Evolutionary conservation across 2,888 invertebrate genomes (phyloP), one percentile per base, ranked within the genome.

Genomic region (Epistrophe grossulariae): DNA sequence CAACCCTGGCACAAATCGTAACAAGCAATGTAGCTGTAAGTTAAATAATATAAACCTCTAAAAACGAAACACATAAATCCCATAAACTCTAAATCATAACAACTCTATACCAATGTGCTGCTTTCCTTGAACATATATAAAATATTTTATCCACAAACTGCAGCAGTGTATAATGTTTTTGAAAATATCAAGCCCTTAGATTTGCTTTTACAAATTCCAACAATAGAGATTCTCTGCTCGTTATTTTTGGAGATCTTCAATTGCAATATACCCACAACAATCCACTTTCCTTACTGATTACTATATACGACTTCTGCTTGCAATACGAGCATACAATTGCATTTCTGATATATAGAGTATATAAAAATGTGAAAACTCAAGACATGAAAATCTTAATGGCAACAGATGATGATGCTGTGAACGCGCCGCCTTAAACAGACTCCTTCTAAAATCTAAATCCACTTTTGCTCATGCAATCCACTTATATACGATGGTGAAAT

Each of bases 401-500:
- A 73, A 83, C 31, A 64, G 64, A 83, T 83, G 64, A 83, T 83
- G 82, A 76, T 84, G 68, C 79, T 50, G 35, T 62, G 38, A 48
- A 64, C 7, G n/a, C n/a, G n/a, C n/a, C n/a, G 64, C 64, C 72
- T 35, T 0, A 31, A 62, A 43, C 45, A 76, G 57, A 76, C 60
- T 70, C 11, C 40, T 15, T 45, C n/a, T 24, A 83, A 87, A 87
- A 9, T 45, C n/a, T 24, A 83, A 87, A 87, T 87, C 87, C 83
- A 79, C 70, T 87, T 83, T 79, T 55, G 43, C 24, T 62, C 43
- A 62, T 43, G 62, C 73, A 87, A 87, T 82, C 78, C 79, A 82
- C 77, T 87, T 48, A 48, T 62, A 60, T 24, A 24, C 3, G n/a
- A 24, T 35, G 71, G 43, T 45, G 60, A 57, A 71, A 66, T 83